Evolutionary conservation across 2,888 invertebrate genomes (phyloP).

Genomic region (Fissipunctia ypsillon): DNA sequence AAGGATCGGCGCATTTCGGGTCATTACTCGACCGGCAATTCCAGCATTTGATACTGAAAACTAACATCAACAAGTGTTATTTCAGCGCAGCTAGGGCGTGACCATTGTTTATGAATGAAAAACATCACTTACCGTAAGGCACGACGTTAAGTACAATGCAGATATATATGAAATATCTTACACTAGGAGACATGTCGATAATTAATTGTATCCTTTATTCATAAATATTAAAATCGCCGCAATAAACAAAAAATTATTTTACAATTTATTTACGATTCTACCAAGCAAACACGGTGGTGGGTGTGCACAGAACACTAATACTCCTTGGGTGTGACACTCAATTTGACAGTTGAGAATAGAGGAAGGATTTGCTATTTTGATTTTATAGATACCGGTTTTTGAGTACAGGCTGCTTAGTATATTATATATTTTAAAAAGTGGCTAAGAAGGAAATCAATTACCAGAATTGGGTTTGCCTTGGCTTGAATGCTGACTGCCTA

Average conservation of each 20-base stretch:
- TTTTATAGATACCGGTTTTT: constrained; percentile 4
- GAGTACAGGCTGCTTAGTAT: not conserved
- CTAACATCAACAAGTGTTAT: constrained; percentile 78
- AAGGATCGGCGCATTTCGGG: constrained; percentile 97
- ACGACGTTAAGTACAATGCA: constrained; percentile 65
- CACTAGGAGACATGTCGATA: constrained; percentile 44
- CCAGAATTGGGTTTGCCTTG: not conserved
- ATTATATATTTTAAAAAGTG: not conserved
- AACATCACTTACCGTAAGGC: constrained; percentile 70
- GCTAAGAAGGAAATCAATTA: not conserved
- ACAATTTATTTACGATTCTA: not conserved
- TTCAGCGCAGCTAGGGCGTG: constrained; percentile 75
- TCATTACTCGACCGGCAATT: constrained; percentile 96
- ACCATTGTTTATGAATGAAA: constrained; percentile 65
- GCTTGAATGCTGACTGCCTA: too few relatives aligned
- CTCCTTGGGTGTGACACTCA: constrained; percentile 10
- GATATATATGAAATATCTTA: constrained; percentile 59
- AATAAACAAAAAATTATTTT: not conserved
- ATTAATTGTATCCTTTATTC: not conserved
- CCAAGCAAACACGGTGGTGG: too few relatives aligned
- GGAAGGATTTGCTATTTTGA: not conserved
- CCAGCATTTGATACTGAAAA: constrained; percentile 95
- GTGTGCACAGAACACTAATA: too few relatives aligned
- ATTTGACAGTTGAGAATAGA: constrained; percentile 38
- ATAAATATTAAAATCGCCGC: not conserved